These are phyloP conservation scores for Scomber scombrus DNA, from an alignment of 2,113 vertebrate genomes.

Conservation along the genomic window DNA sequence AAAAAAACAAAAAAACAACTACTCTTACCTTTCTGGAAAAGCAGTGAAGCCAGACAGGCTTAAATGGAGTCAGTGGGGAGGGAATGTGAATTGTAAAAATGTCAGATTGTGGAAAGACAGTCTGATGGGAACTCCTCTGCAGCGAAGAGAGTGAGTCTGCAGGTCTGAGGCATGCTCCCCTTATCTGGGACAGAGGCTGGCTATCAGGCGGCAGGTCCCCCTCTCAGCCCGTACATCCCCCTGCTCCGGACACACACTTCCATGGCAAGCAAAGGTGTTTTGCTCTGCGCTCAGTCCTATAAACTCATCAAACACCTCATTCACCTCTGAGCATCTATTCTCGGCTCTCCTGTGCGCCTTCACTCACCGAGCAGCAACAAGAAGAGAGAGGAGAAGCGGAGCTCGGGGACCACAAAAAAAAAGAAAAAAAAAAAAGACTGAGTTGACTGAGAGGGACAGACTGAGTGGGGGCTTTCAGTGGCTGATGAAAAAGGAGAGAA, in stretches of 20 bases:
- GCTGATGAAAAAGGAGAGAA: conserved; percentile 38
- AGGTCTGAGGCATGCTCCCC: conserved; percentile 83
- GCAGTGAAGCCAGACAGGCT: conserved; percentile 53
- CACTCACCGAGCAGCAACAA: conserved; percentile 40
- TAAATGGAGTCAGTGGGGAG: conserved; percentile 47
- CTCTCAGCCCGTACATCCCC: conserved; percentile 90
- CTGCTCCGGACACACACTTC: conserved; percentile 84
- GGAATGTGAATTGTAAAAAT: conserved; percentile 49
- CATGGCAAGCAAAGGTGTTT: conserved; percentile 67
- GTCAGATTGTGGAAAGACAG: conserved; percentile 67
- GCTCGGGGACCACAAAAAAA: conserved; percentile 14
- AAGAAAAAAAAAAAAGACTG: background rate
- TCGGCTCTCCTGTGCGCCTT: conserved; percentile 46
- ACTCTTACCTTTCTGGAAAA: conserved; percentile 81
- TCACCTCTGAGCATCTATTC: conserved; percentile 37
- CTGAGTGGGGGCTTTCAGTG: conserved; percentile 43
- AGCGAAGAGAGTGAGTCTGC: conserved; percentile 60
- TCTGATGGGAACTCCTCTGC: conserved; percentile 78
- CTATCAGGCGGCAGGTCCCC: conserved; percentile 78
- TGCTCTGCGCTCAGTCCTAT: conserved; percentile 57
- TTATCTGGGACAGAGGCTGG: conserved; percentile 73
- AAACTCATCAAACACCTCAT: conserved; percentile 60
- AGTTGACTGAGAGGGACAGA: background rate
- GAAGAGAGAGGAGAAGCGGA: conserved; percentile 32
- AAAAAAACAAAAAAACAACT: background rate